Evolutionary conservation across 2,797 vertebrate species (phyloP).

Genomic region (Synaphobranchus kaupii): DNA sequence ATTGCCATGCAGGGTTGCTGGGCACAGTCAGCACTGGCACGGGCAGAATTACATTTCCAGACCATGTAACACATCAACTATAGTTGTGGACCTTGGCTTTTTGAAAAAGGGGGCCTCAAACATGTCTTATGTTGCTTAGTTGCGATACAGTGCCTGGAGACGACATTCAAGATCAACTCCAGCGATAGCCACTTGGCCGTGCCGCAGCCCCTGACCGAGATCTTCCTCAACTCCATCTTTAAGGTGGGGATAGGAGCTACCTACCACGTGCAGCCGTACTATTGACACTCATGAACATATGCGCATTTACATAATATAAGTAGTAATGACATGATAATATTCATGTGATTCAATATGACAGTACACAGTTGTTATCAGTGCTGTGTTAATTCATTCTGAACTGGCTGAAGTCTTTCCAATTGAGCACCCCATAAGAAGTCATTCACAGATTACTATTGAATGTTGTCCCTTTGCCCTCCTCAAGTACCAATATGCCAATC

Average conservation of each 20-base stretch:
- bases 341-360: not conserved
- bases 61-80: not conserved
- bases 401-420: not conserved
- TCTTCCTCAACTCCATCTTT: slow-evolving; percentile 87
- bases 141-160: slow-evolving; percentile 97
- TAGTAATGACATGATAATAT: not conserved
- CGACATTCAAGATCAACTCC: slow-evolving; percentile 90
- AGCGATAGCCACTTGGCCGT: slow-evolving; percentile 88
- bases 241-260: slow-evolving; percentile 73
- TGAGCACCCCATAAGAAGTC: not conserved
- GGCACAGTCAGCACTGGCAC: not conserved
- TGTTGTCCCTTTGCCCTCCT: not conserved
- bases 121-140: slow-evolving; percentile 66
- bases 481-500: not conserved
- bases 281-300: not conserved
- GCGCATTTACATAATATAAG: not conserved
- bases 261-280: not conserved
- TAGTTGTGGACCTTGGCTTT: not conserved
- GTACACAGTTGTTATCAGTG: not conserved
- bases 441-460: not conserved
- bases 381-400: not conserved
- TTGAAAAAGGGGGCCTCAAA: not conserved
- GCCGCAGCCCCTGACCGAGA: slow-evolving; percentile 86
- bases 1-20: not conserved
- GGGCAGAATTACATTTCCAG: not conserved